Evolutionary conservation across 2,888 invertebrate species (phyloP).

Genomic region (Oligia fasciuncula): DNA sequence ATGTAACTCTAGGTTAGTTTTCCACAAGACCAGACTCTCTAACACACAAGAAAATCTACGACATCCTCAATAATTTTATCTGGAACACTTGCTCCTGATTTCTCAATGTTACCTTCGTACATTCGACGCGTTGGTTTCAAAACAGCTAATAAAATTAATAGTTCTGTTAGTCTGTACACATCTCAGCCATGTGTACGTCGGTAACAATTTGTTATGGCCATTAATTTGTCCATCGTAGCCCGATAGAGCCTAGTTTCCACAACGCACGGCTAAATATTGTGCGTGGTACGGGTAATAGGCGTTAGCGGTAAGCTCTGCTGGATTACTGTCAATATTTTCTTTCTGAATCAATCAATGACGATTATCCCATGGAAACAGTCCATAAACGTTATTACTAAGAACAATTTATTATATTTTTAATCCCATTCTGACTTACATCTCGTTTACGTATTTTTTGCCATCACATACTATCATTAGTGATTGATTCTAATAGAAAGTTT

Average conservation of each 20-base stretch:
- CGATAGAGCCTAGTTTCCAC: slow-evolving; percentile 76
- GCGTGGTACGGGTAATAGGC: slow-evolving; percentile 64
- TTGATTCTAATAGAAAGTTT: neutral
- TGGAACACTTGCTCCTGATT: slow-evolving; percentile 52
- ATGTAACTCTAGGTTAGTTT: neutral
- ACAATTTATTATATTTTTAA: neutral
- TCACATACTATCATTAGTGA: neutral
- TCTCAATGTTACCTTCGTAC: slow-evolving; percentile 49
- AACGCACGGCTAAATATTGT: slow-evolving; percentile 69
- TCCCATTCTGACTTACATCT: too few species aligned
- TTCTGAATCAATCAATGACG: neutral
- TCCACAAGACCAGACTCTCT: neutral
- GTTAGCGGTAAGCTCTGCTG: slow-evolving; percentile 10
- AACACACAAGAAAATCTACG: slow-evolving; percentile 24
- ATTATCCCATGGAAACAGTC: neutral
- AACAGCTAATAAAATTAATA: slow-evolving; percentile 74
- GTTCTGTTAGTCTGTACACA: slow-evolving; percentile 69
- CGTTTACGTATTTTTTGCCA: too few species aligned
- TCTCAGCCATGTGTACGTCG: slow-evolving; percentile 64
- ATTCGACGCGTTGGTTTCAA: slow-evolving; percentile 63
- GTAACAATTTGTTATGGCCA: slow-evolving; percentile 80
- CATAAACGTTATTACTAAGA: neutral
- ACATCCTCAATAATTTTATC: slow-evolving; percentile 36
- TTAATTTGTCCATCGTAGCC: slow-evolving; percentile 73
- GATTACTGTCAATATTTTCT: neutral